A percentile compares a stretch with the other conserved stretches of the same genome.
phyloP scores from a whole-genome alignment of 2,888 invertebrate genomes.

The Caenorhabditis sp. region DNA sequence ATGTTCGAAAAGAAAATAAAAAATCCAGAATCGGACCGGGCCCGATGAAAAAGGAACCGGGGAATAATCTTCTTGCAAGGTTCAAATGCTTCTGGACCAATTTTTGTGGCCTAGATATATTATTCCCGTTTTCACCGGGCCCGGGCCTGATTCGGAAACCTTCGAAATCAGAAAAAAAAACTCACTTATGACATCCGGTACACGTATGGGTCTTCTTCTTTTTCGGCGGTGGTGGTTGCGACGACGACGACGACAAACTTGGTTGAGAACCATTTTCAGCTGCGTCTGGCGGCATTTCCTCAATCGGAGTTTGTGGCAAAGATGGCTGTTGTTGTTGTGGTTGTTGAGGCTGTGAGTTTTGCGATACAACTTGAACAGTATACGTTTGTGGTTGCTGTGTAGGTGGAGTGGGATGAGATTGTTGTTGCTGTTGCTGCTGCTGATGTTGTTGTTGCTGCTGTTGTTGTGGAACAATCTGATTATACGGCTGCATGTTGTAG shows the following conservation, averaged over 20 bases:
- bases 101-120: no score
- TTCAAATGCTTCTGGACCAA: no score
- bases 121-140: no score
- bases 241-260: no score
- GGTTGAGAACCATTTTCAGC: neutral
- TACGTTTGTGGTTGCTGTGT: neutral
- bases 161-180: neutral
- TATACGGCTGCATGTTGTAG: neutral
- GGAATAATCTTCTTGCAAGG: no score
- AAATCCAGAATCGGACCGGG: no score
- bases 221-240: neutral
- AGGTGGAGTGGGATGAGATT: neutral
- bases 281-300: neutral
- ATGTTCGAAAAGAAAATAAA: no score
- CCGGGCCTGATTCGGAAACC: no score
- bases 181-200: constrained; percentile 15
- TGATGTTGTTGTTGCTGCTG: neutral
- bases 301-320: neutral
- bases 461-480: constrained; percentile 2
- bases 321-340: neutral
- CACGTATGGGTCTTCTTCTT: constrained; percentile 18
- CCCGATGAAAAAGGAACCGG: neutral
- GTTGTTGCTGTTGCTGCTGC: neutral
- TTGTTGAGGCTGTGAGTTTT: neutral
- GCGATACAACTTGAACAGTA: neutral